Evolutionary conservation across 2,113 vertebrate genomes (phyloP), one percentile per base, ranked within the genome.

Genomic region (Mustela lutreola): DNA sequence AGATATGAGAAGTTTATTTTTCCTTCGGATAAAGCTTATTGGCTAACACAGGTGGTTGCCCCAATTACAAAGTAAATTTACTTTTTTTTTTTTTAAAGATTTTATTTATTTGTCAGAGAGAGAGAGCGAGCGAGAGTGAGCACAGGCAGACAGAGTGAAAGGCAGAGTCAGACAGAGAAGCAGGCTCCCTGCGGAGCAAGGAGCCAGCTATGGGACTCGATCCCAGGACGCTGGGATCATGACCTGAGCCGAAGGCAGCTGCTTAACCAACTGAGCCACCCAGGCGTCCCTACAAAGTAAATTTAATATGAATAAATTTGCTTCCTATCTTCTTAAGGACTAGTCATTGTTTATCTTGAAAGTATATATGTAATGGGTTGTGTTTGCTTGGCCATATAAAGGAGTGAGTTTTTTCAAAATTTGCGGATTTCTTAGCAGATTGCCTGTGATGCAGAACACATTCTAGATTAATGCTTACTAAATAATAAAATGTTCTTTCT

Each of bases 311-410:
- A 42, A 42, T 42, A 42, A 42, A 42, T 42, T 42, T 45, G 50
- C 42, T 90, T 39, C n/a, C 22, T 67, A 28, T 62, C 48, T 12
- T 94, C 39, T 91, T 86, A 39, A 94, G 16, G n/a, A 92, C 65
- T 58, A 63, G 22, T 84, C 82, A 79, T 60, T 92, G 58, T 82
- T 97, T 94, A 79, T 87, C 63, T 56, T 93, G 63, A 87, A 95
- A 91, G 93, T 15, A 11, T 84, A 14, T 39, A 45, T 42, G 2
- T 89, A 73, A 53, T 73, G 48, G 11, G 8, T 82, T 86, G 18
- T 80, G 56, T 58, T 63, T 92, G 48, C 4, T 81, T 88, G 22
- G 6, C 10, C 94, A 31, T 18, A 58, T 94, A 67, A 56, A 92
- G 75, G 60, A 1, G 21, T 92, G n/a, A 48, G 10, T 1, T 16